A percentile compares a stretch with the other conserved stretches of the same genome.
These are phyloP conservation scores for Tinamus guttatus DNA, from an alignment of 2,113 vertebrate genomes.

Conservation along the genomic window DNA sequence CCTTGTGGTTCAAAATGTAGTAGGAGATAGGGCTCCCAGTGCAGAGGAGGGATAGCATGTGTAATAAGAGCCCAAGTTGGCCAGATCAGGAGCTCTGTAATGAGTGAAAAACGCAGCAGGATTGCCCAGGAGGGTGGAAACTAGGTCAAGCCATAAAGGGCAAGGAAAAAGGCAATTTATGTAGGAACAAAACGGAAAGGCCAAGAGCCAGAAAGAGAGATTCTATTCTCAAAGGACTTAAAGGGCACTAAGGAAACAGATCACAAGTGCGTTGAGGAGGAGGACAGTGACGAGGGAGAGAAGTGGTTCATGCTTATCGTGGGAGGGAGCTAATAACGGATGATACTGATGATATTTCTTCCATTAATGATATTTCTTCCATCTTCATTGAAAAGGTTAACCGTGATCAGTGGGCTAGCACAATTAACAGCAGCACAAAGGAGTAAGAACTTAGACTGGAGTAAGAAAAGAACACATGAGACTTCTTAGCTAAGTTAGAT, in stretches of 20 bases:
- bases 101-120: constrained; percentile 60
- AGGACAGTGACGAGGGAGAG: neutral
- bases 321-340: constrained; percentile 2
- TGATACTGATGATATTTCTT: neutral
- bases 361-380: neutral
- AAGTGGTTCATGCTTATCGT: neutral
- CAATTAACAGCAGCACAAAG: neutral
- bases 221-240: neutral
- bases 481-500: neutral
- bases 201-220: constrained; percentile 15
- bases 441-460: neutral
- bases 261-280: neutral
- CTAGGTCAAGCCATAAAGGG: constrained; percentile 62
- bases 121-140: constrained; percentile 66
- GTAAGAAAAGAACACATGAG: neutral
- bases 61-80: constrained; percentile 37
- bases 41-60: neutral
- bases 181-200: constrained; percentile 24
- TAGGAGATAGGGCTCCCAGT: neutral
- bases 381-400: neutral
- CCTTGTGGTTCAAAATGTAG: constrained; percentile 33
- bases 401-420: neutral
- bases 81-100: constrained; percentile 39
- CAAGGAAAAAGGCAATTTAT: constrained; percentile 37
- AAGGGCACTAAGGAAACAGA: neutral